These are phyloP conservation scores for Aplochiton taeniatus DNA, from an alignment of 2,797 vertebrate genomes.

Conservation along the genomic window DNA sequence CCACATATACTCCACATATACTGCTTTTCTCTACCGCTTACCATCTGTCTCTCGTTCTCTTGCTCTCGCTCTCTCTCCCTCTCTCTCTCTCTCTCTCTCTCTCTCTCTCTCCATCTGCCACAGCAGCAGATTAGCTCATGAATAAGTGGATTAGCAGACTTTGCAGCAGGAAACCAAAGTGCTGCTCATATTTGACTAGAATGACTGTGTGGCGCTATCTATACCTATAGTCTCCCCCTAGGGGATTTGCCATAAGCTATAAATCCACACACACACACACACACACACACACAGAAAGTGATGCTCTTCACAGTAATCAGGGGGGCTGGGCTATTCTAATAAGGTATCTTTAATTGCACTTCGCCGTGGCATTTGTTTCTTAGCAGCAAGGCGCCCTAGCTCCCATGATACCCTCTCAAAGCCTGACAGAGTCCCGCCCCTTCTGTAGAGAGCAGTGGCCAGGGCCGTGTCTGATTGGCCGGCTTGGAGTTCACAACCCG, in stretches of 20 bases:
- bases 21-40: slow-evolving; percentile 33
- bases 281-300: slow-evolving; percentile 22
- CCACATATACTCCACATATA: not conserved
- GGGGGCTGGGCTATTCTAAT: slow-evolving; percentile 27
- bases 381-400: too few relatives aligned
- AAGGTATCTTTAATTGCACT: not conserved
- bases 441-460: too few relatives aligned
- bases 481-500: too few relatives aligned
- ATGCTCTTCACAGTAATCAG: slow-evolving; percentile 43
- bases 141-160: slow-evolving; percentile 86
- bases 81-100: not conserved
- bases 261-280: slow-evolving; percentile 72
- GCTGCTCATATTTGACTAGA: slow-evolving; percentile 79
- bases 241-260: slow-evolving; percentile 78
- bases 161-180: slow-evolving; percentile 83
- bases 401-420: too few relatives aligned
- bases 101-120: slow-evolving; percentile 61
- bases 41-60: slow-evolving; percentile 52
- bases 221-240: slow-evolving; percentile 76
- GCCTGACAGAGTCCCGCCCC: too few relatives aligned
- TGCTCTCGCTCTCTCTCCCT: slow-evolving; percentile 3
- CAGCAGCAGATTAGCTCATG: slow-evolving; percentile 80
- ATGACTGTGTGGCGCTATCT: slow-evolving; percentile 75
- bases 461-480: too few relatives aligned
- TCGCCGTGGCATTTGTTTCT: too few relatives aligned